Conservation (phyloP, 2,888 invertebrate species). For the Heteropelma amictum region DNA sequence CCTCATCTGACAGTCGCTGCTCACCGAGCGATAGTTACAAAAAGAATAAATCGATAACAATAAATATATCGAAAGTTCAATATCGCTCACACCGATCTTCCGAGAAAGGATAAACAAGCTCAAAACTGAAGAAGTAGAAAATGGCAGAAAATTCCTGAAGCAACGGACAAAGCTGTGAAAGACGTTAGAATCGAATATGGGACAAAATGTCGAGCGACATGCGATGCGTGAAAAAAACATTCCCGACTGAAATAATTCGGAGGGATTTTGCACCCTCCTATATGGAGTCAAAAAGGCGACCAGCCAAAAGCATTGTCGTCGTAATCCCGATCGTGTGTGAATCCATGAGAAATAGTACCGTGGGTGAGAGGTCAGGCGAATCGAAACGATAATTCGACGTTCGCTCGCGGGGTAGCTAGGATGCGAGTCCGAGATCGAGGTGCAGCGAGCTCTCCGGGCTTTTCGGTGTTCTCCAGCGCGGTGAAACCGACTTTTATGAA, state of each 20-base stretch:
- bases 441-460: constrained; percentile 29
- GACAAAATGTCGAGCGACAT: constrained; percentile 7
- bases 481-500: constrained; percentile 2
- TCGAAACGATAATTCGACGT: constrained; percentile 50
- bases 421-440: constrained; percentile 39
- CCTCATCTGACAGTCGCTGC: too few relatives aligned
- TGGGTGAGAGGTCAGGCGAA: constrained; percentile 38
- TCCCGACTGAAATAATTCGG: constrained; percentile 23
- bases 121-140: too few relatives aligned
- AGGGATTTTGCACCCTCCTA: constrained; percentile 20
- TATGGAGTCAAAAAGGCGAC: constrained; percentile 21
- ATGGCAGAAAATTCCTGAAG: too few relatives aligned
- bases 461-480: constrained; percentile 10
- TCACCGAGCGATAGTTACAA: too few relatives aligned
- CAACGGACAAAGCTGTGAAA: constrained; percentile 4
- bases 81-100: too few relatives aligned
- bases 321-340: constrained; percentile 46
- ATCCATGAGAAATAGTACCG: constrained; percentile 13
- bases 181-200: background rate
- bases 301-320: constrained; percentile 25
- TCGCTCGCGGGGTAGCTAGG: constrained; percentile 12
- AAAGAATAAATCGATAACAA: too few relatives aligned
- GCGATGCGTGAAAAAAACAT: background rate
- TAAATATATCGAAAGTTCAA: too few relatives aligned
- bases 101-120: too few relatives aligned